Percentiles rank a stretch among this genome's conserved stretches.
phyloP scores from a whole-genome alignment of 1,140 invertebrate genomes.

The Brachionus sp. region DNA sequence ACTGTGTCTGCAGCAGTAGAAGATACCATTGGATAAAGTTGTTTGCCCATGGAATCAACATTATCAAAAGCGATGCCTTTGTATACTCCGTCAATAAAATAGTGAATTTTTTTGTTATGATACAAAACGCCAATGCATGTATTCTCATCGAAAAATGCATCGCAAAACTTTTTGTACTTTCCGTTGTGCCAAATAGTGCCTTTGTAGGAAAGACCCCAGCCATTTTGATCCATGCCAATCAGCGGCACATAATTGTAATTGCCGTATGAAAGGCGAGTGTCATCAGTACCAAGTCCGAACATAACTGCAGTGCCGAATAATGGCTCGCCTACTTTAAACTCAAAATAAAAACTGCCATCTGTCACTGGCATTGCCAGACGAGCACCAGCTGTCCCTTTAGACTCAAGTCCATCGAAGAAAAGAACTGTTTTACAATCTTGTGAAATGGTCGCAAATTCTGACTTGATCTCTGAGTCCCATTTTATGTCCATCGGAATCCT shows the following conservation, averaged over 20 bases:
- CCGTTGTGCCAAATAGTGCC: conserved; percentile 70
- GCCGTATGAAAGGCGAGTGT: conserved; percentile 66
- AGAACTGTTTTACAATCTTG: not conserved
- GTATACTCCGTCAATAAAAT: conserved; percentile 69
- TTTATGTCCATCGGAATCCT: not conserved
- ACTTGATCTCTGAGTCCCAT: not conserved
- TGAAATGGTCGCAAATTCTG: not conserved
- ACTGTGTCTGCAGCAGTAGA: conserved; percentile 73
- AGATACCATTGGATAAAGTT: conserved; percentile 69
- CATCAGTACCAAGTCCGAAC: conserved; percentile 70
- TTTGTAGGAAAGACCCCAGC: conserved; percentile 73
- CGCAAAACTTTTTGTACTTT: conserved; percentile 63
- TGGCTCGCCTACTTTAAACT: conserved; percentile 66
- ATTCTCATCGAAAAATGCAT: conserved; percentile 69
- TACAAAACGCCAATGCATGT: conserved; percentile 67
- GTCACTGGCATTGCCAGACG: conserved; percentile 67
- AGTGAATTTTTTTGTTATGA: conserved; percentile 66
- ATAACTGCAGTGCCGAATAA: conserved; percentile 74
- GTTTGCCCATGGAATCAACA: conserved; percentile 55
- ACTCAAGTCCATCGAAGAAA: conserved; percentile 8
- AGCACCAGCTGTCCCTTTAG: conserved; percentile 69
- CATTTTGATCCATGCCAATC: conserved; percentile 68
- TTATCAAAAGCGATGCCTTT: conserved; percentile 64
- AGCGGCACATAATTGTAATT: conserved; percentile 66
- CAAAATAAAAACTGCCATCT: conserved; percentile 68